Evolutionary conservation across 2,888 invertebrate species (phyloP).

Genomic region (Cataglyphis albicans): DNA sequence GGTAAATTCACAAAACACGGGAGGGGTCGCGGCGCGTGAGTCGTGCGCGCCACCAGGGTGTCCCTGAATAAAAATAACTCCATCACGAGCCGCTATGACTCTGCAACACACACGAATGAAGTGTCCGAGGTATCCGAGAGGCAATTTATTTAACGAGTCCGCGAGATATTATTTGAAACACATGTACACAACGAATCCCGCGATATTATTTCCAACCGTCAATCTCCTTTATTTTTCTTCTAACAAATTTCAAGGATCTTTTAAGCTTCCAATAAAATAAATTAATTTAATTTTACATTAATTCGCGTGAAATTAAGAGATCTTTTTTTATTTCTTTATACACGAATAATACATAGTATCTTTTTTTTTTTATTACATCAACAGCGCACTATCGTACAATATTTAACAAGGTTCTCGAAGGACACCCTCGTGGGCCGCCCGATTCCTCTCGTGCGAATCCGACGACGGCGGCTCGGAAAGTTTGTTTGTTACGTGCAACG

Average conservation of each 20-base stretch:
- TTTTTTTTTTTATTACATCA: neutral
- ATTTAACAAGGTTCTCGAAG: slow-evolving; percentile 22
- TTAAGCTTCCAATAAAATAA: neutral
- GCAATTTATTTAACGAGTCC: slow-evolving; percentile 45
- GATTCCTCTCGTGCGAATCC: slow-evolving; percentile 72
- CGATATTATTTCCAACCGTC: slow-evolving; percentile 36
- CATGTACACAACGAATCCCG: slow-evolving; percentile 6
- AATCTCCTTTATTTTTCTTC: neutral
- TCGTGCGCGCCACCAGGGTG: slow-evolving; percentile 65
- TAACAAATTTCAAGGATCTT: neutral
- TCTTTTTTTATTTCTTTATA: neutral
- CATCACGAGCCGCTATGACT: slow-evolving; percentile 41
- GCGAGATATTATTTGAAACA: slow-evolving; percentile 32
- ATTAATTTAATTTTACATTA: neutral
- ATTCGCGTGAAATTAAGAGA: neutral
- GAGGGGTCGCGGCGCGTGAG: slow-evolving; percentile 54
- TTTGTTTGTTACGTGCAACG: slow-evolving; percentile 70
- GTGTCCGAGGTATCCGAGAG: slow-evolving; percentile 35
- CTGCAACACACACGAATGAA: slow-evolving; percentile 25
- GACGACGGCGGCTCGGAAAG: slow-evolving; percentile 72
- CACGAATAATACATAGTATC: too few species aligned
- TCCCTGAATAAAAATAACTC: slow-evolving; percentile 62
- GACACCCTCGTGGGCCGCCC: slow-evolving; percentile 60
- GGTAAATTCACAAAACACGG: slow-evolving; percentile 48
- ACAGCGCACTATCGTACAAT: neutral